Base-by-base conservation (phyloP, 2,113 vertebrate species). In the Vulpes ferrilata region DNA sequence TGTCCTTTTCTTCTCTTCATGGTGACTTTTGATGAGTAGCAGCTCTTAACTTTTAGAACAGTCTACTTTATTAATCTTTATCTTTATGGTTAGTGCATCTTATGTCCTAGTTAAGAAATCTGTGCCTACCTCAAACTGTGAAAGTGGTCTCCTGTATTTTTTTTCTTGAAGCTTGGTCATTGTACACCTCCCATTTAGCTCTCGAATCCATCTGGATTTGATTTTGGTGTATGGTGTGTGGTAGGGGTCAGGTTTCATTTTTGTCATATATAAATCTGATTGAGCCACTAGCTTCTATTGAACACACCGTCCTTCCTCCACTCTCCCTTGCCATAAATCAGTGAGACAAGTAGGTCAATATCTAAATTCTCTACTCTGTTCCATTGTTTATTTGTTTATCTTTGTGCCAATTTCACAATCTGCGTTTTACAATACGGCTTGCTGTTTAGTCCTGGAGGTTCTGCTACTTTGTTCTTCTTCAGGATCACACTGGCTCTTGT, bases 131-230 rank as follows among this genome's bases (percentile, higher is more conserved):
- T 96, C 89, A 84, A 88, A 57, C 48, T 43, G 51, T 86, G 65
- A 79, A 78, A 62, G 88, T 65, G 17, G 35, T 57, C 78, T 86
- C 38, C 51, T 51, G 1, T 55, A 35, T 86, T 82, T 97, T 93
- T 16, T 16, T 79, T 80, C 71, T 69, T 85, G 91, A 73, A 59
- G 25, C 32, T 81, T 53, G 23, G 65, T 65, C 23, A 22, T 85
- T 93, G 93, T 30, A 69, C 5, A 87, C 64, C 48, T 95, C 25
- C 35, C 83, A 23, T 82, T 94, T 92, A 22, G 62, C 74, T 43
- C 71, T 60, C 0, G 60, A 81, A 88, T 84, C 78, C 64, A 67
- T 94, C 91, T 93, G 95, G 83, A 38, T 85, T 88, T 95, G 92
- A 88, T 84, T 94, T 93, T 73, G 80, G 64, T 53, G 13, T 71